Conservation (phyloP, 64 coral and sea anemone species). For the Acropora yongei region DNA sequence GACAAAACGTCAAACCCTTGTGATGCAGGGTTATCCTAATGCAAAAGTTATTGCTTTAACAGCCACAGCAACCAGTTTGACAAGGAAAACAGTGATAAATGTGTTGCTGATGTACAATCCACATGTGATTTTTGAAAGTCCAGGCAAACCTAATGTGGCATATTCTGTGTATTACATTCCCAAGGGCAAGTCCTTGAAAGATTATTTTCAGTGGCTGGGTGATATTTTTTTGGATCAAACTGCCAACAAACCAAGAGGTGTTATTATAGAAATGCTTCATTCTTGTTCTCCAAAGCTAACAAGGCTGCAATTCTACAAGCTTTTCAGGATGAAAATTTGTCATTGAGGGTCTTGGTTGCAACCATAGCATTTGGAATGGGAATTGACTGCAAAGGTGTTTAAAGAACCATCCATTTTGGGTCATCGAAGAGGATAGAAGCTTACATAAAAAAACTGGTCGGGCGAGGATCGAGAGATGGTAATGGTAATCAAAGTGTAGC, state of each 20-base stretch:
- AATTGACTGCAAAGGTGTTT: background rate
- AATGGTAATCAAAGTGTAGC: background rate
- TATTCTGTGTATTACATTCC: no score
- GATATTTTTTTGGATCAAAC: no score
- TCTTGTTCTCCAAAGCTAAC: background rate
- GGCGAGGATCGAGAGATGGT: no score
- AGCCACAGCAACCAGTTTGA: no score
- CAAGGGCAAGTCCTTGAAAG: background rate
- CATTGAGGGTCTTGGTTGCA: background rate
- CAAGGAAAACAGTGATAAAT: no score
- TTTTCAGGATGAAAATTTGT: background rate
- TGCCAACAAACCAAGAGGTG: background rate
- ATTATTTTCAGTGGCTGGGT: no score
- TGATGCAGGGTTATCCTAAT: no score
- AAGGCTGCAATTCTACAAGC: background rate
- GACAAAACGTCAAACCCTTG: no score
- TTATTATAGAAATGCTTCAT: background rate
- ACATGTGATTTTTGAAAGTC: no score
- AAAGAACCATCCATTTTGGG: conserved; percentile 4
- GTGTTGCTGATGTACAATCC: no score
- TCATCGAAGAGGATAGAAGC: background rate
- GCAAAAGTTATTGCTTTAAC: no score
- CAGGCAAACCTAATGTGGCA: no score
- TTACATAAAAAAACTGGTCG: background rate
- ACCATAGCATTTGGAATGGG: conserved; percentile 22